phyloP scores from a whole-genome alignment of 1,140 invertebrate genomes.

The Pteromalus puparum region DNA sequence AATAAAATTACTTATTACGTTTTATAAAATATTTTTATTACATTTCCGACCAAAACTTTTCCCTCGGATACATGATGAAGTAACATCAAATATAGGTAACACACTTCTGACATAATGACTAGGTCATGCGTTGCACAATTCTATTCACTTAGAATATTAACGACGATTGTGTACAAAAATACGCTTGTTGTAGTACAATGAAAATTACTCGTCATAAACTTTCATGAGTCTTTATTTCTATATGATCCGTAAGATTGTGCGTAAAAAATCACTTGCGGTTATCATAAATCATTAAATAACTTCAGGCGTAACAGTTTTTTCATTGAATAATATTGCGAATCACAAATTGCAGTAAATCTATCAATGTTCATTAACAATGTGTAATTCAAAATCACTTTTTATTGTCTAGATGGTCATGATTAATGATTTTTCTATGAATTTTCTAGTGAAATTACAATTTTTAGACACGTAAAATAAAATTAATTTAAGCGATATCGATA shows the following conservation, averaged over 20 bases:
- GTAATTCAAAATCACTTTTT: slow-evolving; percentile 55
- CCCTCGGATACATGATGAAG: slow-evolving; percentile 59
- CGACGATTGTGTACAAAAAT: slow-evolving; percentile 73
- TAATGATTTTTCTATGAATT: neutral
- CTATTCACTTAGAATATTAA: slow-evolving; percentile 58
- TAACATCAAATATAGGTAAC: slow-evolving; percentile 71
- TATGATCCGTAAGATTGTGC: slow-evolving; percentile 14
- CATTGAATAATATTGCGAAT: slow-evolving; percentile 30
- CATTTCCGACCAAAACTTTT: slow-evolving; percentile 52
- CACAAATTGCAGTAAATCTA: slow-evolving; percentile 20
- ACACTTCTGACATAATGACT: slow-evolving; percentile 67
- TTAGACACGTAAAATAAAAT: neutral
- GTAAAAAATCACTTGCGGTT: slow-evolving; percentile 24
- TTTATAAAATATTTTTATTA: slow-evolving; percentile 72
- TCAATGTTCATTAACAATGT: slow-evolving; percentile 23
- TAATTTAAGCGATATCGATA: neutral
- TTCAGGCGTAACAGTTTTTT: slow-evolving; percentile 4
- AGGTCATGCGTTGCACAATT: slow-evolving; percentile 68
- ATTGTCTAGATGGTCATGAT: slow-evolving; percentile 10
- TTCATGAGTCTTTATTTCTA: slow-evolving; percentile 5
- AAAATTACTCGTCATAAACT: slow-evolving; percentile 1
- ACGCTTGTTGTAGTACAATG: slow-evolving; percentile 46
- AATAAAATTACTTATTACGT: slow-evolving; percentile 47
- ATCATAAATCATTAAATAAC: slow-evolving; percentile 19
- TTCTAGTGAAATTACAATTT: neutral